Percentiles rank a stretch among this genome's conserved stretches.
Evolutionary conservation across 2,888 invertebrate genomes (phyloP).

Genomic region (Euzetes globulus): DNA sequence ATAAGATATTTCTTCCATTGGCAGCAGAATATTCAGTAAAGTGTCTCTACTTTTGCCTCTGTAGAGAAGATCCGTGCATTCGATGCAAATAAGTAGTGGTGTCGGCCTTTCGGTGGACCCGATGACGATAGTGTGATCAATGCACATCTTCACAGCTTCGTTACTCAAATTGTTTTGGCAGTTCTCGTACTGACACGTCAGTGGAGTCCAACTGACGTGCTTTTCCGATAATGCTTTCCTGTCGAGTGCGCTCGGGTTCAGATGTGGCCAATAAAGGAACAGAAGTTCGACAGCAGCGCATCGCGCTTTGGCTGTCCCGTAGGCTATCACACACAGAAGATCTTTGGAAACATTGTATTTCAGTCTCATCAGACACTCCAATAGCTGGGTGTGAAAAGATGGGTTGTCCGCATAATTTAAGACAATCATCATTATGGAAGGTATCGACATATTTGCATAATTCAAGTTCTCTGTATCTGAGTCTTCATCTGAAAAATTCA

Average conservation of each 20-base stretch:
- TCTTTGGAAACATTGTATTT: constrained; percentile 85
- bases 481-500: background rate
- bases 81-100: constrained; percentile 88
- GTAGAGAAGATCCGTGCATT: constrained; percentile 63
- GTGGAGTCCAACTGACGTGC: constrained; percentile 48
- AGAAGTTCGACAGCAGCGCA: constrained; percentile 93
- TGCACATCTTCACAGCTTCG: constrained; percentile 48
- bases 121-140: constrained; percentile 60
- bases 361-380: constrained; percentile 91
- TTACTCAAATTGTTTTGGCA: constrained; percentile 58
- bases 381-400: constrained; percentile 89
- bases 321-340: constrained; percentile 87
- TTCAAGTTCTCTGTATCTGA: constrained; percentile 43
- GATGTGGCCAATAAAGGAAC: constrained; percentile 98
- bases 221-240: constrained; percentile 53
- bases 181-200: constrained; percentile 75
- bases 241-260: constrained; percentile 87
- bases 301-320: constrained; percentile 85
- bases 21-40: constrained; percentile 56
- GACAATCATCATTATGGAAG: constrained; percentile 90
- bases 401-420: constrained; percentile 91
- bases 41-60: constrained; percentile 57
- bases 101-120: constrained; percentile 61
- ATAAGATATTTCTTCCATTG: constrained; percentile 89
- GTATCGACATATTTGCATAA: constrained; percentile 51